These are phyloP conservation scores for Stenotaenia linearis DNA, from an alignment of 2,888 invertebrate genomes.

Conservation along the genomic window DNA sequence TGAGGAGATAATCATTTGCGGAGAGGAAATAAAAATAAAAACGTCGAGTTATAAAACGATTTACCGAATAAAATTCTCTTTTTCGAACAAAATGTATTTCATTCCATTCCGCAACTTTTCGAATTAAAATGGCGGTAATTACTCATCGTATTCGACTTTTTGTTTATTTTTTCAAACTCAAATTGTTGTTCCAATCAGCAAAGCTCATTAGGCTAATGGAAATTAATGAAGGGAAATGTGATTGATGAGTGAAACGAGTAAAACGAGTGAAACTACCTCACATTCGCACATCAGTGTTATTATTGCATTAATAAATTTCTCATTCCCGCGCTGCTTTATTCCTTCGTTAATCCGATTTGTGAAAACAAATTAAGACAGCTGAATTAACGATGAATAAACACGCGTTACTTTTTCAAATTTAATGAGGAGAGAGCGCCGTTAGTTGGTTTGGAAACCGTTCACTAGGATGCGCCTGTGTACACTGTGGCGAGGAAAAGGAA, in stretches of 20 bases:
- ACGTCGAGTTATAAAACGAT: background rate
- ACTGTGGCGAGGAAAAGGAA: too few relatives aligned
- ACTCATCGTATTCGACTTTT: background rate
- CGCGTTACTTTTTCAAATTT: background rate
- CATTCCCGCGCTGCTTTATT: background rate
- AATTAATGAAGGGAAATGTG: background rate
- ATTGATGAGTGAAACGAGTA: background rate
- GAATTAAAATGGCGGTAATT: background rate
- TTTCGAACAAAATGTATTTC: background rate
- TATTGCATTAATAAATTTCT: constrained; percentile 19
- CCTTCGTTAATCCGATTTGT: background rate
- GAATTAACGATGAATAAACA: background rate
- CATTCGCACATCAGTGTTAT: background rate
- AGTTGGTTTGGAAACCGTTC: background rate
- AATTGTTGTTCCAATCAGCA: background rate
- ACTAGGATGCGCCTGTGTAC: background rate
- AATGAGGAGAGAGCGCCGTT: background rate
- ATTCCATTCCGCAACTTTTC: background rate
- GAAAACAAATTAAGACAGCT: constrained; percentile 1
- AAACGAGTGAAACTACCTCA: too few relatives aligned
- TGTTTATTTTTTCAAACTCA: background rate
- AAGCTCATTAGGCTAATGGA: constrained; percentile 4
- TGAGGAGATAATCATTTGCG: background rate
- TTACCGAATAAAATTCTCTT: too few relatives aligned
- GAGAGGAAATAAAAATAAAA: background rate